Base-by-base conservation (phyloP, 1,140 invertebrate genomes). In the Drosophila eugracilis region DNA sequence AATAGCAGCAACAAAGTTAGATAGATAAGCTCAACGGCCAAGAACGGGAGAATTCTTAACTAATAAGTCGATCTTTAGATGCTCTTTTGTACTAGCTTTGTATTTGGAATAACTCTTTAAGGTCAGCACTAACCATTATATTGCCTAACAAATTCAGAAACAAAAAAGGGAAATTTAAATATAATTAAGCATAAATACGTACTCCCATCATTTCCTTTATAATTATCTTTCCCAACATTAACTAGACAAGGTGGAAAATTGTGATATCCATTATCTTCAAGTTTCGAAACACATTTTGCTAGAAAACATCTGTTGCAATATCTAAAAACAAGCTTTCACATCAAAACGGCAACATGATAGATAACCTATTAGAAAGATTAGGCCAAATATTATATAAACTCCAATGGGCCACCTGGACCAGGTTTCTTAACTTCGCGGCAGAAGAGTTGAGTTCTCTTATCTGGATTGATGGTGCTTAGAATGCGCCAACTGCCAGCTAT, bases 361-460 rank as follows among this genome's bases (percentile, higher is more conserved):
- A 62, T 47, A 62, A 65, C 41, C 41, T 22, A 30, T 17, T 39
- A 15, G 5, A 28, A 19, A 39, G 28, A 65, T 65, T 47, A 47
- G 42, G 14, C 3, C 30, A n/a, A 44, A 28, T 36, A 26, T 15
- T 12, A 12, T n/a, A 45, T 9, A 24, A 24, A 24, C 10, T 22
- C 4, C 14, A 36, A 59, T 34, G 14, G 5, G n/a, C 17, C 3
- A 47, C 15, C n/a, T 26, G 44, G 37, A 26, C 26, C 21, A 17
- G 57, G 14, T 12, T n/a, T 19, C n/a, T 39, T 24, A 26, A 22
- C 42, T 63, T 28, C 26, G 26, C 24, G 4, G 28, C 14, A 26
- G n/a, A 67, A 44, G 62, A 67, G 60, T 67, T 67, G 45, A 67
- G 45, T 67, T 44, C 30, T 41, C 47, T 67, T 69, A 69, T 67